A percentile compares a stretch with the other conserved stretches of the same genome.
phyloP scores from a whole-genome alignment of 2,113 vertebrate species.

The Dissostichus mawsoni region DNA sequence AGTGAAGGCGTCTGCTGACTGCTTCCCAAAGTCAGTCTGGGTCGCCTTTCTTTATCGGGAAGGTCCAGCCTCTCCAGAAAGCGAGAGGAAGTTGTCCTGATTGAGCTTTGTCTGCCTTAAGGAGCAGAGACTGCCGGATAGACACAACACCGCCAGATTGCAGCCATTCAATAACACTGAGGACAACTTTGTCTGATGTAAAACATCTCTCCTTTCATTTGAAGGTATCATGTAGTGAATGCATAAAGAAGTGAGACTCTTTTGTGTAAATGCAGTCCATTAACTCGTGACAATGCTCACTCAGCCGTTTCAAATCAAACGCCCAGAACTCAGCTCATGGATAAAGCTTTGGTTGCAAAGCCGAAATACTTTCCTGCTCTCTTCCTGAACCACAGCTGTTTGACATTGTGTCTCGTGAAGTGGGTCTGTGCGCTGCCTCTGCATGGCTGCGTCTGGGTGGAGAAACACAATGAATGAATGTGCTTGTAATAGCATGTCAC shows the following conservation, averaged over 20 bases:
- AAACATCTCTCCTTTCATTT: background rate
- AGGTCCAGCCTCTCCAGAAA: slow-evolving; percentile 47
- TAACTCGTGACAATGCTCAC: background rate
- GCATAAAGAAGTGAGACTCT: background rate
- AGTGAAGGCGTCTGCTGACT: background rate
- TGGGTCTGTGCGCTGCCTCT: slow-evolving; percentile 46
- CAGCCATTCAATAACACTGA: slow-evolving; percentile 34
- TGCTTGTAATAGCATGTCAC: slow-evolving; percentile 65
- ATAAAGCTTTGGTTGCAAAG: slow-evolving; percentile 37
- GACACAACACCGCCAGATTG: slow-evolving; percentile 45
- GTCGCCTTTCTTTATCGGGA: slow-evolving; percentile 42
- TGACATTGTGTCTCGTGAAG: slow-evolving; percentile 57
- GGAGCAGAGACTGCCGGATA: slow-evolving; percentile 49
- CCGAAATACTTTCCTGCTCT: slow-evolving; percentile 13
- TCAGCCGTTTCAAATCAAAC: slow-evolving; percentile 34
- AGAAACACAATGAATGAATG: slow-evolving; percentile 73
- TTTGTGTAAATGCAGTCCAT: slow-evolving; percentile 22
- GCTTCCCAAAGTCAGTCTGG: slow-evolving; percentile 36
- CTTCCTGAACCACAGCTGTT: slow-evolving; percentile 56
- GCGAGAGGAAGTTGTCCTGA: slow-evolving; percentile 74
- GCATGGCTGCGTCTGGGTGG: slow-evolving; percentile 67
- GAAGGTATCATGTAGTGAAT: background rate
- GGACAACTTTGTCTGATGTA: slow-evolving; percentile 14
- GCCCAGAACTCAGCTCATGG: slow-evolving; percentile 19
- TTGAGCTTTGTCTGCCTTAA: slow-evolving; percentile 74